Conservation (phyloP, 2,113 vertebrate genomes). For the Oenanthe melanoleuca region DNA sequence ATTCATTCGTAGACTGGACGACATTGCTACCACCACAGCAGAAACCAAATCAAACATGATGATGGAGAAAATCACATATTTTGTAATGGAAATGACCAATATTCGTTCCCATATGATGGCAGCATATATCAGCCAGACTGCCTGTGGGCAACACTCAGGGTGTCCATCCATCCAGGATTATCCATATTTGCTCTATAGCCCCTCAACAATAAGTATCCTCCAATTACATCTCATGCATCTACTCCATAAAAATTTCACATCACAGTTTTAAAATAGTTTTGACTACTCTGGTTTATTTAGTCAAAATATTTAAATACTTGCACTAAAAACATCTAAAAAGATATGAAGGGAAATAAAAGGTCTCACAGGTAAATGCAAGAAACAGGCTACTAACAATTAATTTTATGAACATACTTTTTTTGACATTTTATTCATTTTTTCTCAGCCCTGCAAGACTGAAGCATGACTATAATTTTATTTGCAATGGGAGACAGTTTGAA, state of each 20-base stretch:
- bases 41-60: neutral
- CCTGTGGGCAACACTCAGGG: neutral
- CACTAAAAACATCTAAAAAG: neutral
- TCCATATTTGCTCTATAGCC: neutral
- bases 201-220: neutral
- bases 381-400: constrained; percentile 40
- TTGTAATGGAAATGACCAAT: neutral
- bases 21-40: neutral
- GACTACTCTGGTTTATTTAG: neutral
- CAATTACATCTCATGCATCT: neutral
- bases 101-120: neutral
- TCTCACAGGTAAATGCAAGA: constrained; percentile 2
- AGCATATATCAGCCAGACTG: neutral
- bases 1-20: neutral
- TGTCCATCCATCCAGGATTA: neutral
- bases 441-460: constrained; percentile 29
- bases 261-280: neutral
- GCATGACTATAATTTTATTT: constrained; percentile 48
- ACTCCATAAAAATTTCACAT: neutral
- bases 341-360: neutral
- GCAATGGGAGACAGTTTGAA: constrained; percentile 42
- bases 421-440: constrained; percentile 15
- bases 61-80: neutral
- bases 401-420: neutral
- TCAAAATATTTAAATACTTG: neutral